These are phyloP conservation scores for Rhinichthys osculus DNA, from an alignment of 2,797 vertebrate genomes.

Conservation along the genomic window DNA sequence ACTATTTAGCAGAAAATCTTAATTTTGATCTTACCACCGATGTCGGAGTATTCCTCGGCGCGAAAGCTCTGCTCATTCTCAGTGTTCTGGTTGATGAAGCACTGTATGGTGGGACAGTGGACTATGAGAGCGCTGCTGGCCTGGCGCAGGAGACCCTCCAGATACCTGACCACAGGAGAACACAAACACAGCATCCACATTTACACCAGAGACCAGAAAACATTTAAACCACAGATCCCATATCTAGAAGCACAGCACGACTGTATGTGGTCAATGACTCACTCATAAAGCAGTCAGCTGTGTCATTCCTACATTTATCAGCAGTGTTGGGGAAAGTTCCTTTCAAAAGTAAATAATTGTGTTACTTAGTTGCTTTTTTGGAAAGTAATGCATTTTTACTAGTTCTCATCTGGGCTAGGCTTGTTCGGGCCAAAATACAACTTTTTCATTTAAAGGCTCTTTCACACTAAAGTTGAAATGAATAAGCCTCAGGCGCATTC, in stretches of 20 bases:
- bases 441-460: background rate
- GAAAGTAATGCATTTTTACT: background rate
- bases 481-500: too few relatives aligned
- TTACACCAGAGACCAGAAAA: background rate
- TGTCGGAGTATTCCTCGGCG: constrained; percentile 91
- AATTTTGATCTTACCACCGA: constrained; percentile 78
- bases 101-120: constrained; percentile 85
- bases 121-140: constrained; percentile 85
- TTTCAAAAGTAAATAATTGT: background rate
- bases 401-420: background rate
- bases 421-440: too few relatives aligned
- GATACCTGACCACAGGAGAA: constrained; percentile 79
- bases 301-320: background rate
- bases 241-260: background rate
- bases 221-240: background rate
- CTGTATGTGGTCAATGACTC: background rate
- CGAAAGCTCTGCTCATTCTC: constrained; percentile 83
- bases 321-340: background rate
- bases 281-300: background rate
- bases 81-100: constrained; percentile 81
- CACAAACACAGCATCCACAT: background rate
- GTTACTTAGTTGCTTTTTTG: too few relatives aligned
- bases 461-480: background rate
- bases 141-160: constrained; percentile 90
- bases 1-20: background rate